A percentile compares a stretch with the other conserved stretches of the same genome.
These are phyloP conservation scores for Danionella cerebrum DNA, from an alignment of 2,113 vertebrate genomes.

Conservation along the genomic window DNA sequence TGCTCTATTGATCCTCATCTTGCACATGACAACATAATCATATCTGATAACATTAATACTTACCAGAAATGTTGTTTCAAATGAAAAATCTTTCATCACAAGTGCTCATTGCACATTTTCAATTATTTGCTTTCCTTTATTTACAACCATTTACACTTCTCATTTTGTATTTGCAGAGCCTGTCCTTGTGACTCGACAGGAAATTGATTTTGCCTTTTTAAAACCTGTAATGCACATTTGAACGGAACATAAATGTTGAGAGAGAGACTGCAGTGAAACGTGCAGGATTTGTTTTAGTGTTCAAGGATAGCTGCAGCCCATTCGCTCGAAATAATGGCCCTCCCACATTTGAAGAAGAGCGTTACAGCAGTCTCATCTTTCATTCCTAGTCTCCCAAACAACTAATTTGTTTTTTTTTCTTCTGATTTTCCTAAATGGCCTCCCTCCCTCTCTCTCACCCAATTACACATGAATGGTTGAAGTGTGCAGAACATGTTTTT, in stretches of 20 bases:
- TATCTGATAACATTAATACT: not conserved
- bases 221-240: not conserved
- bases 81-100: not conserved
- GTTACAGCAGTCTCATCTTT: constrained; percentile 1
- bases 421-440: not conserved
- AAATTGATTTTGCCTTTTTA: not conserved
- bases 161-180: not conserved
- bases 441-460: not conserved
- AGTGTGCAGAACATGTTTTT: too few species aligned
- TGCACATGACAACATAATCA: too few species aligned
- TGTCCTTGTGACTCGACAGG: not conserved
- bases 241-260: not conserved
- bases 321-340: constrained; percentile 30
- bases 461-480: too few species aligned
- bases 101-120: not conserved
- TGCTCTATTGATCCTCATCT: too few species aligned
- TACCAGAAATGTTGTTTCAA: not conserved
- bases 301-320: constrained; percentile 41
- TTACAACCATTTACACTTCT: too few species aligned
- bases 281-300: constrained; percentile 42
- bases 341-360: not conserved
- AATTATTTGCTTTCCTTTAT: not conserved
- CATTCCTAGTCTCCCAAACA: constrained; percentile 7
- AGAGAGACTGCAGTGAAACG: constrained; percentile 25
- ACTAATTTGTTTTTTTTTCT: not conserved